Percentiles rank a stretch among this genome's conserved stretches.
Evolutionary conservation across 2,113 vertebrate genomes (phyloP).

Genomic region (Genyomyrus donnyi): DNA sequence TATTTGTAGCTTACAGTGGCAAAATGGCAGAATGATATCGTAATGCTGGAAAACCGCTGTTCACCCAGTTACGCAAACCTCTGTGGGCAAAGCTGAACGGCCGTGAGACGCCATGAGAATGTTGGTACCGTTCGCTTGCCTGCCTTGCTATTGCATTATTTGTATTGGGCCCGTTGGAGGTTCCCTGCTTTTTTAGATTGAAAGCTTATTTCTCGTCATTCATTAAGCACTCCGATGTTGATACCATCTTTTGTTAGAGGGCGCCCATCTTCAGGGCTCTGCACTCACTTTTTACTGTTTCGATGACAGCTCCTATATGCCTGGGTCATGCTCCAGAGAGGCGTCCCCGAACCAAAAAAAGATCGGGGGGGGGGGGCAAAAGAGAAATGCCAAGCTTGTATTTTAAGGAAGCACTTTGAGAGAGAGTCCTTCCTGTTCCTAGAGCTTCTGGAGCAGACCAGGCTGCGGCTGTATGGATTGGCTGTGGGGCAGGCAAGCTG

Average conservation of each 20-base stretch:
- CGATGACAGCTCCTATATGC: conserved; percentile 41
- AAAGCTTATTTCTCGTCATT: background rate
- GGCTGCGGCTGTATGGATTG: background rate
- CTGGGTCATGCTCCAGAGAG: conserved; percentile 34
- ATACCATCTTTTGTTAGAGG: background rate
- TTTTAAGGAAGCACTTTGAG: background rate
- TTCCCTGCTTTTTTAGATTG: background rate
- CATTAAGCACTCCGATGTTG: background rate
- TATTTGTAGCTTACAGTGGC: background rate
- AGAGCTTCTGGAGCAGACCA: background rate
- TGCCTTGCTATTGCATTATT: background rate
- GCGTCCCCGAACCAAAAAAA: background rate
- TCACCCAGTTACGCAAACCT: background rate
- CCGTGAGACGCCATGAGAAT: background rate
- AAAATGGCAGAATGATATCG: background rate
- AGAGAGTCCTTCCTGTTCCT: background rate
- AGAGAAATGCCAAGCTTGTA: background rate
- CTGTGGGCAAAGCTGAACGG: background rate
- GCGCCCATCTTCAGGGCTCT: background rate
- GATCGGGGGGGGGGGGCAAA: background rate
- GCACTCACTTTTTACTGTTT: conserved; percentile 41
- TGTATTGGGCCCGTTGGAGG: background rate
- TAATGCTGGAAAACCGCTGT: background rate
- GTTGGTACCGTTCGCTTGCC: background rate
- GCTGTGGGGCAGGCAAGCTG: background rate